A percentile compares a stretch with the other conserved stretches of the same genome.
phyloP scores from a whole-genome alignment of 53 echinoderm and acorn worm species.

The Hippasteria phrygiana region DNA sequence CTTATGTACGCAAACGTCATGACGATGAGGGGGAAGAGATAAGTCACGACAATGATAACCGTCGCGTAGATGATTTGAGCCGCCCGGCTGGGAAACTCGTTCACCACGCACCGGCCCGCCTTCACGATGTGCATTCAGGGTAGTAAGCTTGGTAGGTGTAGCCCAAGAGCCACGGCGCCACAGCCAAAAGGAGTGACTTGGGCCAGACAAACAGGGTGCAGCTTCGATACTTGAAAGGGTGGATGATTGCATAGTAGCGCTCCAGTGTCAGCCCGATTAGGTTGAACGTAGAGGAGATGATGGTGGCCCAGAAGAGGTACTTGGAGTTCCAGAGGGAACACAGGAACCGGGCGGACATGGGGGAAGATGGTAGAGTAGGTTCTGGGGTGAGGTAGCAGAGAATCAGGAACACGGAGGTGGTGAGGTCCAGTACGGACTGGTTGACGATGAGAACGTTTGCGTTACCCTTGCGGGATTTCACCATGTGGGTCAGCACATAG shows the following conservation, averaged over 20 bases:
- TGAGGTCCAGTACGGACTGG: slow-evolving; percentile 51
- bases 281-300: slow-evolving; percentile 57
- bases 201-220: slow-evolving; percentile 35
- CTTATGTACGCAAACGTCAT: slow-evolving; percentile 53
- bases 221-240: slow-evolving; percentile 52
- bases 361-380: not conserved
- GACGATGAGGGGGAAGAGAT: slow-evolving; percentile 36
- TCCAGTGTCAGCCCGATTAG: slow-evolving; percentile 49
- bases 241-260: slow-evolving; percentile 56
- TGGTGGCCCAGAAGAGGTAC: slow-evolving; percentile 47
- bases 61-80: slow-evolving; percentile 35
- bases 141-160: slow-evolving; percentile 41
- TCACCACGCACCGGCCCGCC: slow-evolving; percentile 36
- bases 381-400: slow-evolving; percentile 39
- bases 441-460: slow-evolving; percentile 51
- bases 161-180: slow-evolving; percentile 5
- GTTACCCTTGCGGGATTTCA: slow-evolving; percentile 40
- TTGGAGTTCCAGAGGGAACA: slow-evolving; percentile 61
- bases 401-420: slow-evolving; percentile 46
- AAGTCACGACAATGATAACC: slow-evolving; percentile 27
- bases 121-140: slow-evolving; percentile 32
- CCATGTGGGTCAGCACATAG: slow-evolving; percentile 70
- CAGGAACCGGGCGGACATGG: slow-evolving; percentile 4
- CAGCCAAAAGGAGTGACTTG: slow-evolving; percentile 8
- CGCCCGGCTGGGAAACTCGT: slow-evolving; percentile 22